A percentile compares a stretch with the other conserved stretches of the same genome.
phyloP scores from a whole-genome alignment of 2,888 invertebrate genomes.

The Lepeophtheirus nordmannii region DNA sequence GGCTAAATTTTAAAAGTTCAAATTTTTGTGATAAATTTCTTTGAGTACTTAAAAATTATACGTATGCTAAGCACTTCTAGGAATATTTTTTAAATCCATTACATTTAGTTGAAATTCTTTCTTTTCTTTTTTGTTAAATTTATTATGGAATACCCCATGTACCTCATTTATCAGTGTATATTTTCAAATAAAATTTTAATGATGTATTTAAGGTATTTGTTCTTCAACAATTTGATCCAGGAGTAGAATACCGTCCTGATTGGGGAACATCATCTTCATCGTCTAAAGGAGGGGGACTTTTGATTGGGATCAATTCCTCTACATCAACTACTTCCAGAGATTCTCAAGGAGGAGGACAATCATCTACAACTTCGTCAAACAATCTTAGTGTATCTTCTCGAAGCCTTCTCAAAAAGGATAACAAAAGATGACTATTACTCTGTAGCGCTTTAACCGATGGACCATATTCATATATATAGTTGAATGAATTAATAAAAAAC shows the following conservation, averaged over 20 bases:
- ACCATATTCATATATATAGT: conserved; percentile 75
- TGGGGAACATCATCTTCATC: conserved; percentile 36
- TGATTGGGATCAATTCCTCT: not conserved
- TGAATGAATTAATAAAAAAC: too few species aligned
- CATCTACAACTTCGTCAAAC: not conserved
- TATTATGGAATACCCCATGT: too few species aligned
- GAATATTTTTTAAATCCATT: too few species aligned
- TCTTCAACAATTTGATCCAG: conserved; percentile 95
- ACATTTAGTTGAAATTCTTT: too few species aligned
- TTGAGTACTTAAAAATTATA: too few species aligned
- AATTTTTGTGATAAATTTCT: too few species aligned
- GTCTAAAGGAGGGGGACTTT: conserved; percentile 37
- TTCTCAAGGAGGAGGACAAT: not conserved
- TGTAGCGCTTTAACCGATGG: conserved; percentile 98
- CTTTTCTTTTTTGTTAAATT: too few species aligned
- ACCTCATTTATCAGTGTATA: too few species aligned
- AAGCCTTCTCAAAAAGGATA: conserved; percentile 48
- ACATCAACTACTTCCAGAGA: not conserved
- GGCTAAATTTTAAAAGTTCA: too few species aligned
- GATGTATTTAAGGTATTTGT: conserved; percentile 64
- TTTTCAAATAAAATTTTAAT: too few species aligned
- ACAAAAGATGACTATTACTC: conserved; percentile 95
- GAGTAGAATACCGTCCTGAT: conserved; percentile 83
- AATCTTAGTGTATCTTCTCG: conserved; percentile 9
- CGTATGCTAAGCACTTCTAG: too few species aligned